Evolutionary conservation across 2,113 vertebrate genomes (phyloP).

Genomic region (Cinclus cinclus): DNA sequence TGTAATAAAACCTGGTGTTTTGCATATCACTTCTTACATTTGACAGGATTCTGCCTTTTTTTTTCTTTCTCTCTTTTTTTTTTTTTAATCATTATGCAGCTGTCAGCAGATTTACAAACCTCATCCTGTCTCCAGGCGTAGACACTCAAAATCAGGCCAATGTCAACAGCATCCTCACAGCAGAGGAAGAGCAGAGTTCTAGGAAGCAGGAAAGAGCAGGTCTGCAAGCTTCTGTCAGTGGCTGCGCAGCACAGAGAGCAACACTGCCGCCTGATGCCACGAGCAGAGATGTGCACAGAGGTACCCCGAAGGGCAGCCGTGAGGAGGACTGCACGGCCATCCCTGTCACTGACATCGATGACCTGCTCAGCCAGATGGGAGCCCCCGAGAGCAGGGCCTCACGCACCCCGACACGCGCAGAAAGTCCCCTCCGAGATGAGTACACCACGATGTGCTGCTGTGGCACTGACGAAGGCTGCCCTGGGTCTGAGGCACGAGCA

Average conservation of each 20-base stretch:
- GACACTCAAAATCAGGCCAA: conserved; percentile 49
- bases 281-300: not conserved
- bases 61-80: not conserved
- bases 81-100: conserved; percentile 62
- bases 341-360: conserved; percentile 71
- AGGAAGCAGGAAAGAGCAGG: conserved; percentile 23
- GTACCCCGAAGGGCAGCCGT: not conserved
- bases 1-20: not conserved
- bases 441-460: conserved; percentile 22
- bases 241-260: not conserved
- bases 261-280: not conserved
- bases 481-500: not conserved
- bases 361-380: conserved; percentile 68
- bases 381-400: not conserved
- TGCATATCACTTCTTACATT: not conserved
- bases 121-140: conserved; percentile 66
- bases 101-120: conserved; percentile 75
- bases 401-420: not conserved
- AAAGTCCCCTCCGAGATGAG: not conserved
- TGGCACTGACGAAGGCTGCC: not conserved
- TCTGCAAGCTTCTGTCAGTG: not conserved
- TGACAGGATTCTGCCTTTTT: not conserved
- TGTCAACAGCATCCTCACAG: not conserved
- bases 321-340: not conserved
- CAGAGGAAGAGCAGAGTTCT: not conserved